Percentiles rank a stretch among this genome's conserved stretches.
Conservation (phyloP, 2,888 invertebrate genomes). For the Lasius platythorax region DNA sequence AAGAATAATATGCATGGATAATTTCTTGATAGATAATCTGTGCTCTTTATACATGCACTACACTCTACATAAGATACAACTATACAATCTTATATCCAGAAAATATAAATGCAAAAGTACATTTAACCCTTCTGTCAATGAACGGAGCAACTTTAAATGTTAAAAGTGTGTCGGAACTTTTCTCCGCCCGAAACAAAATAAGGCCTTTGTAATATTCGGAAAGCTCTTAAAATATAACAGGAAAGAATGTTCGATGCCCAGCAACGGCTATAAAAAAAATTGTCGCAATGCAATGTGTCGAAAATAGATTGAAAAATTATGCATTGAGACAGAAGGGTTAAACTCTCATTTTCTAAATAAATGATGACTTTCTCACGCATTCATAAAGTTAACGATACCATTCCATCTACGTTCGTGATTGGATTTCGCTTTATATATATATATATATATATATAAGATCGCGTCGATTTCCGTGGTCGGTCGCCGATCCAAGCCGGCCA, state of each 20-base stretch:
- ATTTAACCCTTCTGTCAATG: neutral
- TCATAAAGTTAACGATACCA: conserved; percentile 9
- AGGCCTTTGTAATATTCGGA: too few relatives aligned
- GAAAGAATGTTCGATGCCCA: too few relatives aligned
- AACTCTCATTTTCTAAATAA: neutral
- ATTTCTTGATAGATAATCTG: neutral
- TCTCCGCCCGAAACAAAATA: too few relatives aligned
- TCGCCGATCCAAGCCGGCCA: conserved; percentile 13
- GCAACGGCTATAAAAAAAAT: too few relatives aligned
- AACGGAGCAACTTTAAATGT: too few relatives aligned
- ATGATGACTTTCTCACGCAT: neutral
- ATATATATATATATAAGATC: neutral
- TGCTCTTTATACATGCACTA: neutral
- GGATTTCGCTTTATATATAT: conserved; percentile 35
- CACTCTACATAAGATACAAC: neutral
- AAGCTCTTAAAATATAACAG: too few relatives aligned
- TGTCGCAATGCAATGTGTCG: too few relatives aligned
- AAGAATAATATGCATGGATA: neutral
- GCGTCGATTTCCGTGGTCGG: conserved; percentile 17
- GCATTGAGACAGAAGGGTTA: too few relatives aligned
- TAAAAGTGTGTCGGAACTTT: too few relatives aligned
- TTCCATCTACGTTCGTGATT: neutral
- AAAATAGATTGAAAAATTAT: too few relatives aligned
- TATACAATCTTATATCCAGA: neutral
- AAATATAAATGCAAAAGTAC: neutral